Base-by-base conservation (phyloP, 2,888 invertebrate species). In the Scaptomyza parva region DNA sequence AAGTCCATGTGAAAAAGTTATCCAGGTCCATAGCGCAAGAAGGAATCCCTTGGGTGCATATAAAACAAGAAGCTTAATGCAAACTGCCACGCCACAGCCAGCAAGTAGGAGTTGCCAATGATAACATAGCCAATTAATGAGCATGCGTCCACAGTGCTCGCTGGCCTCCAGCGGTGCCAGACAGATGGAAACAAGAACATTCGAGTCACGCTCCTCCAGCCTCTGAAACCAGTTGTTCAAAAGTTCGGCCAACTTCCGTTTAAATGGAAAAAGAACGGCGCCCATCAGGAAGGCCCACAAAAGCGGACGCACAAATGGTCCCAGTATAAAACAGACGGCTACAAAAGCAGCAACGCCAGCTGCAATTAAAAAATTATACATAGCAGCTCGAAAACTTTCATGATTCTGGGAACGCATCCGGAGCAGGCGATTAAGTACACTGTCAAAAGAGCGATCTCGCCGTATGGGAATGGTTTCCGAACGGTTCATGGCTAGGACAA, bases 201-300 rank as follows among this genome's bases (percentile, higher is more conserved):
- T 95, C 4, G 94, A 94, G 69, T 94, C 93, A 0, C 94, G 93
- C 65, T 93, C 93, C 86, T 96, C 95, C 40, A 96, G 90, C 54
- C 93, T 92, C 84, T 94, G 93, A 88, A 97, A 95, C 97, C 98
- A 98, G 74, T 94, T 93, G 80, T 96, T 95, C 20, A 97, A 93
- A 66, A 94, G 92, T 64, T 94, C 94, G 0, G 97, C 95, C 43
- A 98, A 91, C 58, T 94, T 95, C 67, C 95, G 94, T 91, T 99
- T 99, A 88, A 98, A 96, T 0, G 99, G 99, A 91, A 98, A 97
- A n/a, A 99, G 93, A 37, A 98, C 96, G 0, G 98, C 98, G n/a
- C 99, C 99, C 86, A 98, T 97, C 30, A 99, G 93, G 59, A 98
- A 93, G 0, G 99, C 98, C 99, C 99, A 99, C 78, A 99, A 93